Conservation (phyloP, 2,888 invertebrate genomes). For the Drosophila aldrichi region DNA sequence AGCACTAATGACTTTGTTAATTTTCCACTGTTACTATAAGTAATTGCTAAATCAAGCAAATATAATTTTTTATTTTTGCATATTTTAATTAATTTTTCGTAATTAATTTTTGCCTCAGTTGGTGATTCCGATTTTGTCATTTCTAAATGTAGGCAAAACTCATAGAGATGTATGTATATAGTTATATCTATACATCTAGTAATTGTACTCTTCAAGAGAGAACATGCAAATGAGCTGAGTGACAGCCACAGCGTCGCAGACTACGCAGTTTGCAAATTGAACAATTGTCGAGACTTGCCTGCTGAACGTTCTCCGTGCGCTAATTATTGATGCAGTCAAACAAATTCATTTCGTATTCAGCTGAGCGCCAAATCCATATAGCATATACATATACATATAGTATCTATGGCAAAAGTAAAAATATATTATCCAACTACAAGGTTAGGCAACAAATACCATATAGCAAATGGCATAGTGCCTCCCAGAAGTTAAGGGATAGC, state of each 20-base stretch:
- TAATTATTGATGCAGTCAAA: slow-evolving; percentile 60
- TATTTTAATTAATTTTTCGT: slow-evolving; percentile 6
- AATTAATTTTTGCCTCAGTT: neutral
- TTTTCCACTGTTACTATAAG: neutral
- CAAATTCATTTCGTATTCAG: slow-evolving; percentile 42
- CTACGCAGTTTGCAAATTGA: slow-evolving; percentile 39
- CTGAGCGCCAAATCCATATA: slow-evolving; percentile 8
- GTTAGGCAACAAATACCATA: slow-evolving; percentile 16
- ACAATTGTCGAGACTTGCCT: slow-evolving; percentile 22
- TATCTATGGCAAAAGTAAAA: slow-evolving; percentile 9
- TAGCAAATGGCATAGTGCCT: too few species aligned
- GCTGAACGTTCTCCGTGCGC: slow-evolving; percentile 9
- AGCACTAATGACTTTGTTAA: slow-evolving; percentile 7
- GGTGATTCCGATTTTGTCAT: neutral
- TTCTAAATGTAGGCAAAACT: slow-evolving; percentile 10
- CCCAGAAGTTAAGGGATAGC: neutral
- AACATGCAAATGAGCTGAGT: slow-evolving; percentile 45
- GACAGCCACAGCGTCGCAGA: slow-evolving; percentile 5
- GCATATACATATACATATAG: slow-evolving; percentile 9
- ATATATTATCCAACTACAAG: slow-evolving; percentile 9
- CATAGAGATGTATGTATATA: neutral
- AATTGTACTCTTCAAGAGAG: slow-evolving; percentile 4
- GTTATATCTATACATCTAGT: neutral
- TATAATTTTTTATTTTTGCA: neutral
- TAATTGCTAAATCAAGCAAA: neutral